These are phyloP conservation scores for Centrocercus urophasianus DNA, from an alignment of 2,113 vertebrate species.

Conservation along the genomic window DNA sequence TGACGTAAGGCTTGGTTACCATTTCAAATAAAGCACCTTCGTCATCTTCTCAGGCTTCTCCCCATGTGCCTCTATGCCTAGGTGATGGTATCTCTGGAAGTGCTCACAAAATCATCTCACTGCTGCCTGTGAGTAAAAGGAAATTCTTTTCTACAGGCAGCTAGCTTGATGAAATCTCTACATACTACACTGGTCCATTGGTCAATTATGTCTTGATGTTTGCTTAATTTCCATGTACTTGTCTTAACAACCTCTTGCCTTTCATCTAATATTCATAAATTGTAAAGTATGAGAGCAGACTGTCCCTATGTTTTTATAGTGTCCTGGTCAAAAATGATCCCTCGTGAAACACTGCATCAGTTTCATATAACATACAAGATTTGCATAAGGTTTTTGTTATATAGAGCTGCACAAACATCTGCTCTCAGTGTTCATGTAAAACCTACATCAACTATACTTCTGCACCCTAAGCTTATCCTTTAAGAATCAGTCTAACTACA, in stretches of 20 bases:
- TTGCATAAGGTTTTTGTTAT: neutral
- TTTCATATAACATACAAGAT: neutral
- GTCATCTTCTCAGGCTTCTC: neutral
- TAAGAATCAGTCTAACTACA: neutral
- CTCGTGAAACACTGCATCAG: neutral
- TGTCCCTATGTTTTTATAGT: neutral
- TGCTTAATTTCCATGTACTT: neutral
- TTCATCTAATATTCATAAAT: neutral
- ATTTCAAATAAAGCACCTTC: neutral
- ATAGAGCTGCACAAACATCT: neutral
- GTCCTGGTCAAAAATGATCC: fast-evolving
- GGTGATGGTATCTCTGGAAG: neutral
- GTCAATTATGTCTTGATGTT: neutral
- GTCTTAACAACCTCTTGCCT: neutral
- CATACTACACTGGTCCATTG: neutral
- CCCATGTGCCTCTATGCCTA: neutral
- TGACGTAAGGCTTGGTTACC: neutral
- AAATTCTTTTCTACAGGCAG: neutral
- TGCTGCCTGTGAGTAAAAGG: neutral
- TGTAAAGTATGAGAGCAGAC: fast-evolving
- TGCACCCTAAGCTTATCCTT: neutral
- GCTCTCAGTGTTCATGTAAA: neutral
- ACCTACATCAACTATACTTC: fast-evolving
- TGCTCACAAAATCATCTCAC: neutral
- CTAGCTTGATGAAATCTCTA: neutral